phyloP scores from a whole-genome alignment of 2,113 vertebrate species.

The Hiodon alosoides region DNA sequence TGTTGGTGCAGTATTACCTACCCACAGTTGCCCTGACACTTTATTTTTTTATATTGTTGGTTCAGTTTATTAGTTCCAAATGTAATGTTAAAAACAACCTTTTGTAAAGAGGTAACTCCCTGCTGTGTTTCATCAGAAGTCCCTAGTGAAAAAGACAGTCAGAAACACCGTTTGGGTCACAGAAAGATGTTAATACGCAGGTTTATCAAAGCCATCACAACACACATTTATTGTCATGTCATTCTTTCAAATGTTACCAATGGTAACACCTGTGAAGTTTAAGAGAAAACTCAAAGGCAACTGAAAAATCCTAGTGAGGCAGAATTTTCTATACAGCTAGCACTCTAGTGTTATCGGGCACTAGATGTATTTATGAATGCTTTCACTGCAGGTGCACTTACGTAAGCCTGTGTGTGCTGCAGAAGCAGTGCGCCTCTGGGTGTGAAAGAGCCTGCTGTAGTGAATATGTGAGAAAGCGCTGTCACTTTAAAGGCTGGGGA shows the following conservation, averaged over 20 bases:
- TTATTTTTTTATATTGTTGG: neutral
- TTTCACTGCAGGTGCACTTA: slow-evolving; percentile 10
- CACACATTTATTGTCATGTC: slow-evolving; percentile 2
- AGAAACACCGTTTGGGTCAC: neutral
- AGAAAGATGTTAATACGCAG: neutral
- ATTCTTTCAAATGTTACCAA: neutral
- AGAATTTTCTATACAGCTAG: slow-evolving; percentile 7
- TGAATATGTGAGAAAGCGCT: slow-evolving; percentile 20
- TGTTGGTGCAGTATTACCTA: neutral
- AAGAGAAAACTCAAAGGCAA: neutral
- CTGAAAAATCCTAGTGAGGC: neutral
- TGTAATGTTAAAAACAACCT: neutral
- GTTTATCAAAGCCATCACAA: neutral
- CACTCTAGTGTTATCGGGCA: neutral
- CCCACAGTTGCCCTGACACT: neutral
- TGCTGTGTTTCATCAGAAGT: neutral
- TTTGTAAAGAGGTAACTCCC: neutral
- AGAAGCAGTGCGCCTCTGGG: slow-evolving; percentile 1
- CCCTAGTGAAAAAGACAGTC: neutral
- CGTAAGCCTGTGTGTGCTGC: neutral
- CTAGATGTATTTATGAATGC: slow-evolving; percentile 14
- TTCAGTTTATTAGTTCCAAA: neutral
- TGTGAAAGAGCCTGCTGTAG: slow-evolving; percentile 8
- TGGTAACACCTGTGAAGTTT: neutral
- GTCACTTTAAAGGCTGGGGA: slow-evolving; percentile 14